Conservation (phyloP, 2,888 invertebrate species). For the Drosophila fungiperda region DNA sequence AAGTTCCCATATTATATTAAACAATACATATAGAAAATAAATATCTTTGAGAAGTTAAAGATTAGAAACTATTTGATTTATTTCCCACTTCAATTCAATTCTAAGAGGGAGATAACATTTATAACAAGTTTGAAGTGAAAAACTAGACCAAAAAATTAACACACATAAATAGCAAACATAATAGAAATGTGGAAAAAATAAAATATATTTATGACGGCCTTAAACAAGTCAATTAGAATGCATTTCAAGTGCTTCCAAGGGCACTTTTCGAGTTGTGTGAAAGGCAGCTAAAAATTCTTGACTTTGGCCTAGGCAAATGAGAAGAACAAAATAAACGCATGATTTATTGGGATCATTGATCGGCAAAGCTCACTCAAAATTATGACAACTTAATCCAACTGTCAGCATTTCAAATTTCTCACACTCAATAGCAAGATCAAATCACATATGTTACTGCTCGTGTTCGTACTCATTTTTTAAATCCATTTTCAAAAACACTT, state of each 20-base stretch:
- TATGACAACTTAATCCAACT: slow-evolving; percentile 47
- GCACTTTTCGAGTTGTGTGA: not conserved
- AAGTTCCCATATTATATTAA: slow-evolving; percentile 1
- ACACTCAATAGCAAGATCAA: slow-evolving; percentile 17
- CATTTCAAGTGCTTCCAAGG: slow-evolving; percentile 33
- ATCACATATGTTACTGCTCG: slow-evolving; percentile 13
- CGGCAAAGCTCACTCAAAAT: slow-evolving; percentile 32
- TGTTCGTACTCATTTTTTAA: not conserved
- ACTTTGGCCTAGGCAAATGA: not conserved
- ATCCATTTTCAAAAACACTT: slow-evolving; percentile 27
- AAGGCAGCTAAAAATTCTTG: slow-evolving; percentile 10
- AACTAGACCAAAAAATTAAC: not conserved
- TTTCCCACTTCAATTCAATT: not conserved
- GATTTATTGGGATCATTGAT: slow-evolving; percentile 53
- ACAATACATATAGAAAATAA: not conserved
- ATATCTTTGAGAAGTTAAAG: not conserved
- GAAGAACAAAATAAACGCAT: slow-evolving; percentile 8
- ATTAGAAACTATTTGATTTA: not conserved
- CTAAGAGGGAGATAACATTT: not conserved
- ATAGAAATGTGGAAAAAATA: not conserved
- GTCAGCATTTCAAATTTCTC: slow-evolving; percentile 35
- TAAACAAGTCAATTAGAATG: slow-evolving; percentile 5
- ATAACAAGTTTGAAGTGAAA: not conserved
- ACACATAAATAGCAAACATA: too few relatives aligned
- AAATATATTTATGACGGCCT: not conserved